Percentiles rank a stretch among this genome's conserved stretches.
Conservation (phyloP, 2,888 invertebrate species). For the Ganaspis brasiliensis region DNA sequence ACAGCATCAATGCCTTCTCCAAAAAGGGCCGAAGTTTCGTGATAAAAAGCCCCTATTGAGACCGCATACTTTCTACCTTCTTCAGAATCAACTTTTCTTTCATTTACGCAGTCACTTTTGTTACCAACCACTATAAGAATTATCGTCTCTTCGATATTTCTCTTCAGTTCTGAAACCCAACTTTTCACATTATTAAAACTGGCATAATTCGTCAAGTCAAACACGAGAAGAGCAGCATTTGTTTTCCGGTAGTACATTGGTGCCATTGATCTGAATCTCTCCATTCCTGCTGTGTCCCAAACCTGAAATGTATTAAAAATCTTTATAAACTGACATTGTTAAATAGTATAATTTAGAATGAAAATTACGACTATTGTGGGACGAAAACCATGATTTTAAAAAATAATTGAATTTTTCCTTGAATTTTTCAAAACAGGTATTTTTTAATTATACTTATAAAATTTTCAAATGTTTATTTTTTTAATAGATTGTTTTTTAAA, state of each 20-base stretch:
- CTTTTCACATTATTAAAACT: conserved; percentile 90
- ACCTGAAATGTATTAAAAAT: conserved; percentile 84
- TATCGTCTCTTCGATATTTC: conserved; percentile 90
- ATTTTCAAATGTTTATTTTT: too few species aligned
- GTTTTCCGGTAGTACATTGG: conserved; percentile 97
- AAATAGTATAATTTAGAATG: too few species aligned
- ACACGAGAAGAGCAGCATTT: conserved; percentile 93
- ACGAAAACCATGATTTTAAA: too few species aligned
- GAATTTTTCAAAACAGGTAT: too few species aligned
- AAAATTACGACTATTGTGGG: too few species aligned
- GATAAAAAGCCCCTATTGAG: conserved; percentile 91
- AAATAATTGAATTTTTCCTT: too few species aligned
- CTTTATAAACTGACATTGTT: too few species aligned
- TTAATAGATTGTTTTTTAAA: too few species aligned
- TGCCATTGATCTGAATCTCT: conserved; percentile 94
- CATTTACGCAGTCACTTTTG: conserved; percentile 88
- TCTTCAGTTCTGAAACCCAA: conserved; percentile 92
- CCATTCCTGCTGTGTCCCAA: conserved; percentile 95
- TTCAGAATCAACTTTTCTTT: conserved; percentile 84
- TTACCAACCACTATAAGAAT: conserved; percentile 92
- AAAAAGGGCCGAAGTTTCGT: conserved; percentile 91
- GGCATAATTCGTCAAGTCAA: conserved; percentile 89
- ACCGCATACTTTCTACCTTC: conserved; percentile 90
- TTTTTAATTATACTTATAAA: too few species aligned
- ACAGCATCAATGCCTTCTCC: conserved; percentile 90